Evolutionary conservation across 1,140 invertebrate genomes (phyloP).

Genomic region (Centruroides vittatus): DNA sequence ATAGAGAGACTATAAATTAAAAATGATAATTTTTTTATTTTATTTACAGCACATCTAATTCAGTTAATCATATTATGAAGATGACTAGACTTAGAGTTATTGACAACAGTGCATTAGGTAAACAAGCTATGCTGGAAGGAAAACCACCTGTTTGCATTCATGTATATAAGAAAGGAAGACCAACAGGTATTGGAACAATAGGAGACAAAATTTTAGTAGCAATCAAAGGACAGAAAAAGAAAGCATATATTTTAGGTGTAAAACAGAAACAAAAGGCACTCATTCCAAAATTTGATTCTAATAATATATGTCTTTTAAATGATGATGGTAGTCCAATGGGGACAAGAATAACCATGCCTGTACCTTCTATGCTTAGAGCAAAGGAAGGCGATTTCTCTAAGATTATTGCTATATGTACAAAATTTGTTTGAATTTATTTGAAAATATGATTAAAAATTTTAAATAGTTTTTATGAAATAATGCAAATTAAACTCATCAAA

Average conservation of each 20-base stretch:
- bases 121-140: conserved; percentile 80
- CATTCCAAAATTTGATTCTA: conserved; percentile 86
- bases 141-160: conserved; percentile 60
- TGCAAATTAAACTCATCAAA: too few relatives aligned
- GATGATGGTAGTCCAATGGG: conserved; percentile 80
- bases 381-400: conserved; percentile 87
- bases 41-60: conserved; percentile 1
- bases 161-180: conserved; percentile 31
- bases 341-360: conserved; percentile 83
- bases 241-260: conserved; percentile 83
- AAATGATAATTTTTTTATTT: too few relatives aligned
- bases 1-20: too few relatives aligned
- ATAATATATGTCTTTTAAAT: conserved; percentile 92
- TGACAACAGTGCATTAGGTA: conserved; percentile 90
- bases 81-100: conserved; percentile 72
- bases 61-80: conserved; percentile 25
- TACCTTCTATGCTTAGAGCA: conserved; percentile 74
- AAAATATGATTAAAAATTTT: too few relatives aligned
- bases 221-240: conserved; percentile 92
- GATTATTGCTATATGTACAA: conserved; percentile 77
- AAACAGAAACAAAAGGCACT: conserved; percentile 68
- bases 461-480: too few relatives aligned
- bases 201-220: conserved; percentile 88
- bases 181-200: conserved; percentile 23
- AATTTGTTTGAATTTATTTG: conserved; percentile 20